Evolutionary conservation across 64 coral and sea anemone genomes (phyloP).

Genomic region (Stichodactyla helianthus): DNA sequence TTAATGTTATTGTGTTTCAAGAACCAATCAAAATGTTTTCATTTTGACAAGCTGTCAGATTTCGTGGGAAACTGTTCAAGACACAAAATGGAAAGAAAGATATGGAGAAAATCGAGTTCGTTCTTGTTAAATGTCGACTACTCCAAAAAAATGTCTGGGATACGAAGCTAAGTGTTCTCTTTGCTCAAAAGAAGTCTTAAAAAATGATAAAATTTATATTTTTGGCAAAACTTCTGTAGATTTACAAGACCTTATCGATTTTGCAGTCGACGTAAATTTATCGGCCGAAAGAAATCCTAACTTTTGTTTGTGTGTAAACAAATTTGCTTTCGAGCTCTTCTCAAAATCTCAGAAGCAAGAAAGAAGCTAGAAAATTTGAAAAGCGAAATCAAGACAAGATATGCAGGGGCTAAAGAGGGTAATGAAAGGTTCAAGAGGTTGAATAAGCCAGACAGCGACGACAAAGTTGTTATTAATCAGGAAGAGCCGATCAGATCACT

Average conservation of each 20-base stretch:
- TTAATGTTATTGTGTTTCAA: too few relatives aligned
- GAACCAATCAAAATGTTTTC: too few relatives aligned
- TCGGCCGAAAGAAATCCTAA: constrained; percentile 14
- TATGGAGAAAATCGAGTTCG: too few relatives aligned
- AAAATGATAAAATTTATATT: not conserved
- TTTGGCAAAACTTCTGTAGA: not conserved
- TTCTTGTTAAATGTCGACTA: not conserved
- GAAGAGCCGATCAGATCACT: not conserved
- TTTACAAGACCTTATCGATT: not conserved
- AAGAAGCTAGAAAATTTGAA: constrained; percentile 23
- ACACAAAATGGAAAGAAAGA: too few relatives aligned
- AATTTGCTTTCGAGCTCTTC: constrained; percentile 35
- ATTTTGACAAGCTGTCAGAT: too few relatives aligned
- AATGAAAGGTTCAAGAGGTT: too few relatives aligned
- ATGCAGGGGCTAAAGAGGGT: too few relatives aligned
- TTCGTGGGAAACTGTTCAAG: too few relatives aligned
- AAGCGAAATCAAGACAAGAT: too few relatives aligned
- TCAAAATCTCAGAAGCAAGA: constrained; percentile 20
- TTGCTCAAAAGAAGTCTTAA: not conserved
- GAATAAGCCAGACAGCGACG: too few relatives aligned
- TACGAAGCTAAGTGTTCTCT: not conserved
- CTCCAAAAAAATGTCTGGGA: not conserved
- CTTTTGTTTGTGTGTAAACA: constrained; percentile 34
- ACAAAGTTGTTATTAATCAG: too few relatives aligned
- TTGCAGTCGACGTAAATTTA: not conserved